phyloP scores from a whole-genome alignment of 2,113 vertebrate genomes.

The Serranochromis macrocephalus region DNA sequence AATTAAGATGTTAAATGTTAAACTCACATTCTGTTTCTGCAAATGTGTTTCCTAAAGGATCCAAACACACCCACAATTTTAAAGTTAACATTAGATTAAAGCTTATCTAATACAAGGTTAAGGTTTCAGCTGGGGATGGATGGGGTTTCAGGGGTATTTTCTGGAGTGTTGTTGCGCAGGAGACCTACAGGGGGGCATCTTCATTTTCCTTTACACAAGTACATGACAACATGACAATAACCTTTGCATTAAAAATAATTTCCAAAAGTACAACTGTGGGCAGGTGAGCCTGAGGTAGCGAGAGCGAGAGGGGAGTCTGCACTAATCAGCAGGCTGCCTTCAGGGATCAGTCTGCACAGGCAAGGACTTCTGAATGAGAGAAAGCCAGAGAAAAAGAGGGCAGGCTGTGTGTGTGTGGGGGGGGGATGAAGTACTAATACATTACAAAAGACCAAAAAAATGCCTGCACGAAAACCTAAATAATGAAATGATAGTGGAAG shows the following conservation, averaged over 20 bases:
- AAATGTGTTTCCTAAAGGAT: not conserved
- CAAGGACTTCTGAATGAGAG: slow-evolving; percentile 53
- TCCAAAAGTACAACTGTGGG: not conserved
- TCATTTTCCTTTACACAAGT: not conserved
- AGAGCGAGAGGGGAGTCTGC: slow-evolving; percentile 15
- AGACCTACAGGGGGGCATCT: not conserved
- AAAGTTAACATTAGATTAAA: not conserved
- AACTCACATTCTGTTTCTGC: not conserved
- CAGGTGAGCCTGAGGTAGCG: slow-evolving; percentile 16
- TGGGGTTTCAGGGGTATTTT: not conserved
- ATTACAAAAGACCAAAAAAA: not conserved
- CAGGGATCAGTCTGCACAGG: slow-evolving; percentile 32
- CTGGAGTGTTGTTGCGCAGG: not conserved
- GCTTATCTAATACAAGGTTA: not conserved
- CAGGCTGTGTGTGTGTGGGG: not conserved
- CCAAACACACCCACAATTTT: not conserved
- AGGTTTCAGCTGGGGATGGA: not conserved
- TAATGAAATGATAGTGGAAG: slow-evolving; percentile 30
- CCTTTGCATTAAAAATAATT: slow-evolving; percentile 25
- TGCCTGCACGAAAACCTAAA: slow-evolving; percentile 12
- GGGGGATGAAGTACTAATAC: slow-evolving; percentile 16
- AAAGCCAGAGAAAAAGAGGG: slow-evolving; percentile 26
- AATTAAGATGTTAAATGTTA: slow-evolving; percentile 31
- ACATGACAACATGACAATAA: not conserved
- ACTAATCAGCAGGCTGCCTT: slow-evolving; percentile 62